These are phyloP conservation scores for Rhinolophus ferrumequinum DNA, from an alignment of 2,113 vertebrate genomes.

Conservation along the genomic window DNA sequence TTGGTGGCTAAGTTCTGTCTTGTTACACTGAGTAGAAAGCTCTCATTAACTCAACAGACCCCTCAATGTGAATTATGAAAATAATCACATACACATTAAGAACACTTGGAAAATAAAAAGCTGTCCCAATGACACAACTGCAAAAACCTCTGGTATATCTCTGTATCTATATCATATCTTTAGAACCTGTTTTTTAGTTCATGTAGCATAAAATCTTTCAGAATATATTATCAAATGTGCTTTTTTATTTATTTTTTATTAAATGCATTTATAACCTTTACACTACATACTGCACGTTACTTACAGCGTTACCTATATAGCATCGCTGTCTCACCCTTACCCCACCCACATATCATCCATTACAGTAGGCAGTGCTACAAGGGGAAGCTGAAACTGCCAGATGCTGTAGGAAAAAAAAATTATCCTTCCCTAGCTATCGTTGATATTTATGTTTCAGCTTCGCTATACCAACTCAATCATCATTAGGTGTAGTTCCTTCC, in stretches of 20 bases:
- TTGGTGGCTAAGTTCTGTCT: background rate
- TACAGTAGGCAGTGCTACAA: background rate
- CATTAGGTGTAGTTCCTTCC: background rate
- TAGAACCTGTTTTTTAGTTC: background rate
- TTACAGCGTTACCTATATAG: background rate
- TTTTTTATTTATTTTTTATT: background rate
- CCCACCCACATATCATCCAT: background rate
- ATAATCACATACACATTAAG: background rate
- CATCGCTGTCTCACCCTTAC: background rate
- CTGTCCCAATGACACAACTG: background rate
- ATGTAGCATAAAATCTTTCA: conserved; percentile 21
- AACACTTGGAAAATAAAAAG: conserved; percentile 37
- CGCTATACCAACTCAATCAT: background rate
- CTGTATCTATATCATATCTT: background rate
- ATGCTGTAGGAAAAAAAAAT: background rate
- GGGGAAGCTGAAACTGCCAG: background rate
- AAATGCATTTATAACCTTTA: background rate
- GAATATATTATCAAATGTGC: background rate
- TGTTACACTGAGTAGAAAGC: background rate
- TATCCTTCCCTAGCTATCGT: background rate
- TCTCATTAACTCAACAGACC: background rate
- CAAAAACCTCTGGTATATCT: background rate
- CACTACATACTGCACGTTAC: background rate
- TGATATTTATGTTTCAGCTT: background rate
- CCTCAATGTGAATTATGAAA: conserved; percentile 17